Evolutionary conservation across 2,797 vertebrate genomes (phyloP).

Genomic region (Lepus townsendii): DNA sequence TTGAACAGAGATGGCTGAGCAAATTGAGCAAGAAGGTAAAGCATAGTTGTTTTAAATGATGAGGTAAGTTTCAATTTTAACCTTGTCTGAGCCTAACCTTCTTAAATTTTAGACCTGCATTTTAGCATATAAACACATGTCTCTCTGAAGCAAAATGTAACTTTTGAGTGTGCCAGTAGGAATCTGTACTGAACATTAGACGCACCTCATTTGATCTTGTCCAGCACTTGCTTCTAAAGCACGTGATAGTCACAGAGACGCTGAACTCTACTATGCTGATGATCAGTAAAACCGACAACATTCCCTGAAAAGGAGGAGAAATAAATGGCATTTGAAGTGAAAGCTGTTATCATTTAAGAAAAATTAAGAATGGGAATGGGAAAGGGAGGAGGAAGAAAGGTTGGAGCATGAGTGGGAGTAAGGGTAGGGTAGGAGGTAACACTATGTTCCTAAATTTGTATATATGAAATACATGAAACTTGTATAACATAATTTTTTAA

Average conservation of each 20-base stretch:
- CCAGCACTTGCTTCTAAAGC: slow-evolving; percentile 70
- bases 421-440: too few species aligned
- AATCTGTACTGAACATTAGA: neutral
- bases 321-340: slow-evolving; percentile 4
- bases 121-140: neutral
- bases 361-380: too few species aligned
- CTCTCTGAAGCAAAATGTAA: neutral
- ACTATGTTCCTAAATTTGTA: too few species aligned
- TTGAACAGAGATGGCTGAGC: neutral
- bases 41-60: neutral
- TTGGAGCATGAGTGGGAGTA: too few species aligned
- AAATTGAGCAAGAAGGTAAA: neutral
- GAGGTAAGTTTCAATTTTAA: neutral
- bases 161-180: neutral
- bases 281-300: slow-evolving; percentile 75
- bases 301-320: slow-evolving; percentile 67
- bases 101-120: neutral
- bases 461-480: too few species aligned
- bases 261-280: slow-evolving; percentile 72
- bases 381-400: too few species aligned
- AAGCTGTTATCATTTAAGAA: neutral
- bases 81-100: neutral
- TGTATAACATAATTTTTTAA: too few species aligned
- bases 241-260: slow-evolving; percentile 68
- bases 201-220: slow-evolving; percentile 61